Base-by-base conservation (phyloP, 2,888 invertebrate species). In the Aphodius granarius region DNA sequence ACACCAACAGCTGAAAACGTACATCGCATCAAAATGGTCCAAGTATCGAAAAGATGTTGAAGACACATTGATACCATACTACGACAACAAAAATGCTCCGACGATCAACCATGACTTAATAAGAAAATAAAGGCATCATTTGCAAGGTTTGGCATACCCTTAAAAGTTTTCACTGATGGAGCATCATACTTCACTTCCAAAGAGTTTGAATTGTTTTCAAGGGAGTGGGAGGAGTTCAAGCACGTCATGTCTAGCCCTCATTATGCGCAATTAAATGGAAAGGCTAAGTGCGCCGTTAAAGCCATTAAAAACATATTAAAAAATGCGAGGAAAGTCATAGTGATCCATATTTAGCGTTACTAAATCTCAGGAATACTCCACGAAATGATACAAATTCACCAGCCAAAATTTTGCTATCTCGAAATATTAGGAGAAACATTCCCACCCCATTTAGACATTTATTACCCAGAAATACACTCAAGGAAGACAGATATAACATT, bases 121-220 rank as follows among this genome's bases (percentile, higher is more conserved):
- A n/a, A n/a, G n/a, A 63, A 66, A 16, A 66, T 66, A 13, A 17
- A 66, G 17, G 66, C 13, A 16, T 13, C 16, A 3, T 66, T 66
- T 66, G 18, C 66, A 19, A 13, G 66, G 4, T 66, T n/a, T 17
- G 66, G 66, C n/a, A 66, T 66, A 16, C 66, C 66, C 13, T 66
- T 66, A 66, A 66, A 16, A 66, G 66, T 66, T 3, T 66, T 17
- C 17, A 66, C 66, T 66, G 66, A 66, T 66, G 66, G 66, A 19
- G 66, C 66, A 13, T 13, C 18, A 66, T 66, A 66, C 5, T 66
- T 66, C 5, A 66, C 18, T 16, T 66, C 19, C 13, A 20, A 66
- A 3, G 66, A 66, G 20, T 66, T 66, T 66, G 20, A 16, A 17
- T 5, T 13, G 20, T 66, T 66, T 20, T 13, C 13, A 16, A 66